These are phyloP conservation scores for Rissa tridactyla DNA, from an alignment of 2,113 vertebrate genomes.

Conservation along the genomic window DNA sequence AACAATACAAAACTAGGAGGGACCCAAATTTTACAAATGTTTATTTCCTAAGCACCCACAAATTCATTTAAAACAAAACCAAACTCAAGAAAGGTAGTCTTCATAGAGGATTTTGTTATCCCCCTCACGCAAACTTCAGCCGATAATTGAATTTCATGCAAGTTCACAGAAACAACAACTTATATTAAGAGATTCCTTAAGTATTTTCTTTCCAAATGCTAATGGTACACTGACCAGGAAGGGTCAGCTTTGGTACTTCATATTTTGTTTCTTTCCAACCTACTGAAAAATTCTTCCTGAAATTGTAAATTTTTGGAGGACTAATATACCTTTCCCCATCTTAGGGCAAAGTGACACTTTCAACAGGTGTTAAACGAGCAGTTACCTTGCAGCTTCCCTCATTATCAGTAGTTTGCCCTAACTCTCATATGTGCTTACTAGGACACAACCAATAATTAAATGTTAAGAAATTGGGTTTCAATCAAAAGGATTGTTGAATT, in stretches of 20 bases:
- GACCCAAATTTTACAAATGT: slow-evolving; percentile 40
- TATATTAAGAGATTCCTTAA: background rate
- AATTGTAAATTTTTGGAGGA: background rate
- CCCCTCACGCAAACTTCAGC: background rate
- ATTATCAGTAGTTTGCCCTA: background rate
- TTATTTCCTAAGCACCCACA: slow-evolving; percentile 31
- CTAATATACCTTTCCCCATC: background rate
- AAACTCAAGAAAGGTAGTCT: background rate
- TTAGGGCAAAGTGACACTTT: background rate
- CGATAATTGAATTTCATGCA: background rate
- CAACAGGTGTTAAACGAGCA: background rate
- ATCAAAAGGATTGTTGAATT: background rate
- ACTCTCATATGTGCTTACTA: background rate
- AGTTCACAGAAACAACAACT: background rate
- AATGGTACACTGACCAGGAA: background rate
- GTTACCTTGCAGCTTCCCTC: background rate
- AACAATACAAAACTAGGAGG: slow-evolving; percentile 56
- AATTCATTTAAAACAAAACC: background rate
- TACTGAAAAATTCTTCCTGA: background rate
- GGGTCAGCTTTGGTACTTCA: background rate
- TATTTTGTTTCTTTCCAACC: background rate
- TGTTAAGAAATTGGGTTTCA: background rate
- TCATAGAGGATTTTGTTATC: background rate
- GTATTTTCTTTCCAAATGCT: background rate
- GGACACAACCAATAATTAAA: background rate